phyloP scores from a whole-genome alignment of 2,797 vertebrate genomes.

The Typhlichthys eigenmanni region DNA sequence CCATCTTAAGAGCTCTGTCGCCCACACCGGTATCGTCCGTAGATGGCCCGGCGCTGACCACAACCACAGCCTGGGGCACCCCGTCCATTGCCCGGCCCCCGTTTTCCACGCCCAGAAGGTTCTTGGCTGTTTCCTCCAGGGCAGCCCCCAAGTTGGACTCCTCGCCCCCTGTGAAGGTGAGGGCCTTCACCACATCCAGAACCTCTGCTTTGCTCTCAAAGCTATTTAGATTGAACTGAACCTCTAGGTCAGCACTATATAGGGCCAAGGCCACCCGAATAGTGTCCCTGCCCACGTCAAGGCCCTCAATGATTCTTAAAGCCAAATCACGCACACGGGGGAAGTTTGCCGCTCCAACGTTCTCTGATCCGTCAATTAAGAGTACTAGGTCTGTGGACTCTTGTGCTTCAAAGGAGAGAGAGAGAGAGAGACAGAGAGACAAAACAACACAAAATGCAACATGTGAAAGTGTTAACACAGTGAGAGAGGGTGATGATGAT shows the following conservation, averaged over 20 bases:
- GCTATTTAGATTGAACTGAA: constrained; percentile 88
- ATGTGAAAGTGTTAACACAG: constrained; percentile 91
- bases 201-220: constrained; percentile 83
- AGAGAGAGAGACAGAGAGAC: constrained; percentile 59
- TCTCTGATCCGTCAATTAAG: constrained; percentile 99
- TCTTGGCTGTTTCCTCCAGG: constrained; percentile 86
- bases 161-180: constrained; percentile 82
- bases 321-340: constrained; percentile 87
- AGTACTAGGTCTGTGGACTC: constrained; percentile 96
- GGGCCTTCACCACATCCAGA: constrained; percentile 85
- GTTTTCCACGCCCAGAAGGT: constrained; percentile 81
- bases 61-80: constrained; percentile 88
- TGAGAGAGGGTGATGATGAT: constrained; percentile 74
- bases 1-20: constrained; percentile 86
- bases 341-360: constrained; percentile 93
- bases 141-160: constrained; percentile 89
- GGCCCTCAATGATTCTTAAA: constrained; percentile 89
- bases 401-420: constrained; percentile 81
- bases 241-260: constrained; percentile 84
- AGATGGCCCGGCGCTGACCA: constrained; percentile 89
- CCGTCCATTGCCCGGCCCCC: constrained; percentile 92
- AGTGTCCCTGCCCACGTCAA: constrained; percentile 86
- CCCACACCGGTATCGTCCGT: constrained; percentile 87
- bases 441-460: constrained; percentile 83
- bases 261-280: constrained; percentile 89